These are phyloP conservation scores for Sus scrofa DNA, from an alignment of 2,113 vertebrate species.

Conservation along the genomic window DNA sequence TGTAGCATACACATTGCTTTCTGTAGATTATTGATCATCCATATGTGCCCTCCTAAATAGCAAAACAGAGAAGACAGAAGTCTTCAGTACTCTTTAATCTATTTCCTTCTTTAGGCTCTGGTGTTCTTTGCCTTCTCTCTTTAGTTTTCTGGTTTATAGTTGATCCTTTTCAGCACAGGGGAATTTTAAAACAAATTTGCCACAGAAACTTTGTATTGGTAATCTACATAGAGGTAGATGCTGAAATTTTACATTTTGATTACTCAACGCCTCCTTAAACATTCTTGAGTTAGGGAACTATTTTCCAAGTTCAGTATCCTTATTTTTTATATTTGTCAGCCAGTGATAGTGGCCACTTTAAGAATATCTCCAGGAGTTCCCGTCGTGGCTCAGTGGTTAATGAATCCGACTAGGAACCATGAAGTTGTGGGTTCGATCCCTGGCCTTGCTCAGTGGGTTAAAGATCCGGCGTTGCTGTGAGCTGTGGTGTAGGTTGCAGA, in stretches of 20 bases:
- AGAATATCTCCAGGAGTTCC: neutral
- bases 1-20: neutral
- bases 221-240: neutral
- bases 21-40: neutral
- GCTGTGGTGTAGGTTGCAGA: no score
- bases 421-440: no score
- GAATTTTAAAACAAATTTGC: constrained; percentile 5
- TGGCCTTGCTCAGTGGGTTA: no score
- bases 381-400: no score
- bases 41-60: neutral
- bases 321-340: constrained; percentile 31
- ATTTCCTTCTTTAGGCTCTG: constrained; percentile 48
- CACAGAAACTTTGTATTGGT: neutral
- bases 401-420: no score
- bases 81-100: neutral
- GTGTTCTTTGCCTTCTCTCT: neutral
- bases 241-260: neutral
- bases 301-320: constrained; percentile 15
- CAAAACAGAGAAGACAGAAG: constrained; percentile 24
- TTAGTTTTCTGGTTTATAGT: constrained; percentile 33
- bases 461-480: no score
- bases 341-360: neutral
- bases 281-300: neutral
- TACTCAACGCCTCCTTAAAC: neutral
- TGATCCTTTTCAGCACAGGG: neutral